Evolutionary conservation across 2,888 invertebrate species (phyloP).

Genomic region (Pyrochroa serraticornis): DNA sequence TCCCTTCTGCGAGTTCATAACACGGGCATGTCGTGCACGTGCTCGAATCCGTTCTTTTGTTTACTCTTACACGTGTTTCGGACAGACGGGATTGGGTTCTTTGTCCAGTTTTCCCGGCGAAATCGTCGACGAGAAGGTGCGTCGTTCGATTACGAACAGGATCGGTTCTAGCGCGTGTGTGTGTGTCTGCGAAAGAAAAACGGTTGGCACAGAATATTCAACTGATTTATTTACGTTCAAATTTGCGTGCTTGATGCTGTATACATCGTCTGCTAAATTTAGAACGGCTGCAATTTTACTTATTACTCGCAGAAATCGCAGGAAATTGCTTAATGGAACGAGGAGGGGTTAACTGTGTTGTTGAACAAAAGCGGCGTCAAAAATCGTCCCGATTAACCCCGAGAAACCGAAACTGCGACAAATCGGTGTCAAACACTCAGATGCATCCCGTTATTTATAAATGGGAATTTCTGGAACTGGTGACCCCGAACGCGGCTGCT

Average conservation of each 20-base stretch:
- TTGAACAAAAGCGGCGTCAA: too few species aligned
- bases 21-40: slow-evolving; percentile 7
- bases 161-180: slow-evolving; percentile 1
- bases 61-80: neutral
- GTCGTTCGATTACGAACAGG: too few species aligned
- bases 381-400: too few species aligned
- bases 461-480: too few species aligned
- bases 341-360: too few species aligned
- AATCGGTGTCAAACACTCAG: too few species aligned
- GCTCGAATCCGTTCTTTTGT: slow-evolving; percentile 5
- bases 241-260: slow-evolving; percentile 31
- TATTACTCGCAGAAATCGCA: slow-evolving; percentile 6
- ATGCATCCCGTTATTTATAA: too few species aligned
- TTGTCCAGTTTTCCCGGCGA: too few species aligned
- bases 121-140: neutral
- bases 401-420: too few species aligned
- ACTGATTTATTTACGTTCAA: slow-evolving; percentile 34
- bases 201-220: slow-evolving; percentile 30
- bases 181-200: slow-evolving; percentile 21
- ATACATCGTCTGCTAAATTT: slow-evolving; percentile 26
- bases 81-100: too few species aligned
- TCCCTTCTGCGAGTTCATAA: neutral
- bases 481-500: too few species aligned
- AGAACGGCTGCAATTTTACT: slow-evolving; percentile 17
- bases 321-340: slow-evolving; percentile 6